A percentile compares a stretch with the other conserved stretches of the same genome.
Evolutionary conservation across 2,113 vertebrate species (phyloP).

Genomic region (Gobius niger): DNA sequence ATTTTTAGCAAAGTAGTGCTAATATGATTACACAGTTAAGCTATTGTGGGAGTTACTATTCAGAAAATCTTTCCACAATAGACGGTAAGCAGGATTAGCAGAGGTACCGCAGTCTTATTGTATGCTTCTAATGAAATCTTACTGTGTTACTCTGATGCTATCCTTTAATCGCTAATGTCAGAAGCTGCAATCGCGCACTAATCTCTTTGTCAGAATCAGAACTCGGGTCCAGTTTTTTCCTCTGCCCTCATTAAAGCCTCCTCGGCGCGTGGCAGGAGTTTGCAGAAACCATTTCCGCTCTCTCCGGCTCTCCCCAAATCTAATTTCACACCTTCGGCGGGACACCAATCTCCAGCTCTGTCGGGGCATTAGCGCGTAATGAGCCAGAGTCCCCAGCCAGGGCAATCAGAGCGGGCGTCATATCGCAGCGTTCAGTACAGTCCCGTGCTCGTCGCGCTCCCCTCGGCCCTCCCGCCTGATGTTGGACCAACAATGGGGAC

Average conservation of each 20-base stretch:
- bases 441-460: conserved; percentile 28
- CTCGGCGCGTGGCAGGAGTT: conserved; percentile 55
- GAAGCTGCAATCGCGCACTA: not conserved
- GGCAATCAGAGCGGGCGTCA: conserved; percentile 70
- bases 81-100: too few species aligned
- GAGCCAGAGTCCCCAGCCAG: conserved; percentile 74
- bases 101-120: too few species aligned
- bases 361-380: conserved; percentile 76
- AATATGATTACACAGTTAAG: too few species aligned
- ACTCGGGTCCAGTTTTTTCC: conserved; percentile 32
- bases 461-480: conserved; percentile 45
- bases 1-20: too few species aligned
- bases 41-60: too few species aligned
- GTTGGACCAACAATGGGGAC: conserved; percentile 58
- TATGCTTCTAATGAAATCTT: not conserved
- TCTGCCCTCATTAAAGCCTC: conserved; percentile 58
- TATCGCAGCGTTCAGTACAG: conserved; percentile 45
- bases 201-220: conserved; percentile 23
- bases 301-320: conserved; percentile 69
- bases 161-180: not conserved
- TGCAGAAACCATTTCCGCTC: conserved; percentile 73
- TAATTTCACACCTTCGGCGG: conserved; percentile 82
- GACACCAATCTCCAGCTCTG: conserved; percentile 81
- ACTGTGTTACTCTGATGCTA: not conserved
- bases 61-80: too few species aligned